These are phyloP conservation scores for Cyclargus thomasi DNA, from an alignment of 1,140 invertebrate genomes.

Conservation along the genomic window DNA sequence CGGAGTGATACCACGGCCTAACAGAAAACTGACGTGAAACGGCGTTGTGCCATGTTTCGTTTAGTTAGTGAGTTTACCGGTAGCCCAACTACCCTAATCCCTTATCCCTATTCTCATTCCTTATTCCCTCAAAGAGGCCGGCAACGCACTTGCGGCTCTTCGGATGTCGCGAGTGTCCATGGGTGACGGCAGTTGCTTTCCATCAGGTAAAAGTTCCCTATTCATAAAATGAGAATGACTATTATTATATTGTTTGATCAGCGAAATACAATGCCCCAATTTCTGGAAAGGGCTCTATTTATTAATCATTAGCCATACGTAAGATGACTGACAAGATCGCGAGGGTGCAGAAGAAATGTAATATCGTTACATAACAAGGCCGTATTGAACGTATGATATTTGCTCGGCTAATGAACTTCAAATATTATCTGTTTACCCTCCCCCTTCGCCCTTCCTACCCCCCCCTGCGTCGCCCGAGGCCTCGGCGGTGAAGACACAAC, in stretches of 20 bases:
- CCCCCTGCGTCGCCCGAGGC: not conserved
- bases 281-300: not conserved
- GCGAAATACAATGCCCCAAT: not conserved
- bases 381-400: slow-evolving; percentile 5
- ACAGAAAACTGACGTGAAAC: too few relatives aligned
- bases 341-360: not conserved
- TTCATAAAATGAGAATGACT: too few relatives aligned
- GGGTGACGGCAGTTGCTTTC: too few relatives aligned
- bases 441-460: not conserved
- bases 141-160: too few relatives aligned
- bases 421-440: slow-evolving; percentile 11
- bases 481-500: not conserved
- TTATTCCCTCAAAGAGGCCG: too few relatives aligned
- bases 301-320: not conserved
- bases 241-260: not conserved
- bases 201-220: too few relatives aligned
- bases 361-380: slow-evolving; percentile 1
- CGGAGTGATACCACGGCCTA: too few relatives aligned
- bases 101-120: too few relatives aligned
- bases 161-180: too few relatives aligned
- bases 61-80: too few relatives aligned
- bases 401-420: slow-evolving; percentile 12
- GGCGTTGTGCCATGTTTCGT: too few relatives aligned
- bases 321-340: not conserved
- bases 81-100: too few relatives aligned